Percentiles rank a stretch among this genome's conserved stretches.
Conservation (phyloP, 2,113 vertebrate species). For the Macquaria australasica region DNA sequence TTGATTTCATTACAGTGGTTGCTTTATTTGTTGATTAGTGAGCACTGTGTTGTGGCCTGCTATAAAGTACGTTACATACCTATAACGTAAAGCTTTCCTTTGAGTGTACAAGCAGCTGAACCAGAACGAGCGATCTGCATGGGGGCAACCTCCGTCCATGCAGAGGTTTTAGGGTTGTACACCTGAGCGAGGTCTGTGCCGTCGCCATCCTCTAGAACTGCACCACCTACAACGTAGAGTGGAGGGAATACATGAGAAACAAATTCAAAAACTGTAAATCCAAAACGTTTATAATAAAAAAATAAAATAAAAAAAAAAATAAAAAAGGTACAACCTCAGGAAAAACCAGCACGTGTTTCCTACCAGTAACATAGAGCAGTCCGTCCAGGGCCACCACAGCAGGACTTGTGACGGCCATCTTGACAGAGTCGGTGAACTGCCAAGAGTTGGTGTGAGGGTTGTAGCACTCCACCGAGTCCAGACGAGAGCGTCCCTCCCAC, state of each 20-base stretch:
- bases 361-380: conserved; percentile 87
- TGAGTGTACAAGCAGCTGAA: conserved; percentile 86
- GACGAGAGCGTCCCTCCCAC: conserved; percentile 86
- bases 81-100: conserved; percentile 87
- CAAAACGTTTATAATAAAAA: neutral
- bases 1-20: neutral
- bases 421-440: conserved; percentile 85
- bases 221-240: conserved; percentile 77
- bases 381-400: conserved; percentile 86
- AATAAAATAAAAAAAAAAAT: no score
- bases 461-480: conserved; percentile 87
- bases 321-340: neutral
- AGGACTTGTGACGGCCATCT: conserved; percentile 88
- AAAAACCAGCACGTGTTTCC: neutral
- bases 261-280: neutral
- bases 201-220: conserved; percentile 86
- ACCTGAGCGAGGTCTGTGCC: conserved; percentile 86
- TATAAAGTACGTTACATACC: conserved; percentile 64
- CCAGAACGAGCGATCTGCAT: conserved; percentile 90
- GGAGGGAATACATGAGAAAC: no score
- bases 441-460: conserved; percentile 85
- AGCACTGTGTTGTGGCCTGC: neutral
- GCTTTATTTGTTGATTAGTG: neutral
- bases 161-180: conserved; percentile 83
- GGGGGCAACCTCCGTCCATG: conserved; percentile 84